Base-by-base conservation (phyloP, 2,888 invertebrate species). In the Metalampra italica region DNA sequence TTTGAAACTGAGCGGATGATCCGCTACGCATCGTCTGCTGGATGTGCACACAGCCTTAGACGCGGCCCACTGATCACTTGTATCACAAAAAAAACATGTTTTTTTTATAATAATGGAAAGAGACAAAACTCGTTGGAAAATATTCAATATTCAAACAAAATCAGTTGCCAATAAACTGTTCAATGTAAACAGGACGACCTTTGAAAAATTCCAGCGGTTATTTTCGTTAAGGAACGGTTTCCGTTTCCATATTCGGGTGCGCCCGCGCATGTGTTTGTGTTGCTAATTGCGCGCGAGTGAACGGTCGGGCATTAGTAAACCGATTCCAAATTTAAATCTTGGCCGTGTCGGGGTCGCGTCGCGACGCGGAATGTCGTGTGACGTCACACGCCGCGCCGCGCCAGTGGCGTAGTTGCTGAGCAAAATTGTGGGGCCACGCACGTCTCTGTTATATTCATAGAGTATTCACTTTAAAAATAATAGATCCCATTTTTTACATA, bases 281-380 rank as follows among this genome's bases (percentile, higher is more conserved):
- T 65, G 64, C 73, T 82, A 75, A 78, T 80, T 79, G 75, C 75
- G 74, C 70, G 64, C 66, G 62, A 59, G 56, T 38, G 34, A 36
- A 54, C 53, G 51, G 36, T 46, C 50, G 43, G 46, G 51, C 47
- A 51, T 50, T 50, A 50, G 72, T 75, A 75, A 73, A 79, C 72
- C 55, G 64, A 71, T 73, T 82, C 86, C 78, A 84, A 84, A 81
- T 75, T 75, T 84, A 82, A 80, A 79, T 76, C 68, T 76, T 78
- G 84, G 80, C 83, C 72, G 67, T 72, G 77, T 70, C 64, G 60
- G 68, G 61, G 62, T 55, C 59, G 51, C 64, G 66, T 66, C 67
- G 65, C 69, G 71, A 68, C 74, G 62, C 51, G 84, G 84, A 82
- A 86, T 84, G 79, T 60, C 56, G 53, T 30, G 56, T 82, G 82